These are phyloP conservation scores for Morone chrysops DNA, from an alignment of 2,113 vertebrate genomes.

Conservation along the genomic window DNA sequence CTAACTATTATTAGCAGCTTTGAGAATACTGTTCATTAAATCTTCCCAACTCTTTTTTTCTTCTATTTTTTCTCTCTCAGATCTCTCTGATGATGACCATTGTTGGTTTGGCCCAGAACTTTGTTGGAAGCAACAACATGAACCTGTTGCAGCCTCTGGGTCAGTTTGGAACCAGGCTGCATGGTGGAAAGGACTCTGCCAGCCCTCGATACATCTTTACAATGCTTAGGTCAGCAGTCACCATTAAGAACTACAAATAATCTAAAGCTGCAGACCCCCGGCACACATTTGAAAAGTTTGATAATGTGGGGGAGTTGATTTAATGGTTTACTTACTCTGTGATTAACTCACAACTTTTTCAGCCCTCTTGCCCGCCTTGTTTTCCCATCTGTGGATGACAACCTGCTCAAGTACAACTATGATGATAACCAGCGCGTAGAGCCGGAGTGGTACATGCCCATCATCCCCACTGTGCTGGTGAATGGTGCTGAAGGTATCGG, in stretches of 20 bases:
- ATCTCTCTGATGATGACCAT: conserved; percentile 97
- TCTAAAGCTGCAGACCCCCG: not conserved
- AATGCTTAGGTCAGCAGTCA: conserved; percentile 92
- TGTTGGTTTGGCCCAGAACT: conserved; percentile 95
- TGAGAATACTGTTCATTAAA: not conserved
- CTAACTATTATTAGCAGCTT: not conserved
- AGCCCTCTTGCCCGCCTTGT: conserved; percentile 91
- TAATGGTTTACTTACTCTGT: not conserved
- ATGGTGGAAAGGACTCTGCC: conserved; percentile 97
- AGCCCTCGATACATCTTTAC: conserved; percentile 99
- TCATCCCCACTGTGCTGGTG: conserved; percentile 93
- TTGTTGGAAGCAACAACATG: conserved; percentile 98
- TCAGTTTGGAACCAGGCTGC: conserved; percentile 96
- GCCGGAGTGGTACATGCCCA: conserved; percentile 98
- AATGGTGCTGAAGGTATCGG: conserved; percentile 97
- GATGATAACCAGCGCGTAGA: conserved; percentile 98
- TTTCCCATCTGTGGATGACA: conserved; percentile 92
- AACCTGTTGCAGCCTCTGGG: conserved; percentile 95
- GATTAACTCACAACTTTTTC: not conserved
- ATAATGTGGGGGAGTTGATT: rapidly evolving
- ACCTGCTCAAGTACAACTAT: conserved; percentile 90
- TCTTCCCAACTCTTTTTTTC: too few species aligned
- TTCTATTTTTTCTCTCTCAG: too few species aligned
- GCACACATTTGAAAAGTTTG: not conserved
- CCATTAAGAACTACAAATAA: too few species aligned